These are phyloP conservation scores for Epistrophella euchroma DNA, from an alignment of 2,888 invertebrate species.

Conservation along the genomic window DNA sequence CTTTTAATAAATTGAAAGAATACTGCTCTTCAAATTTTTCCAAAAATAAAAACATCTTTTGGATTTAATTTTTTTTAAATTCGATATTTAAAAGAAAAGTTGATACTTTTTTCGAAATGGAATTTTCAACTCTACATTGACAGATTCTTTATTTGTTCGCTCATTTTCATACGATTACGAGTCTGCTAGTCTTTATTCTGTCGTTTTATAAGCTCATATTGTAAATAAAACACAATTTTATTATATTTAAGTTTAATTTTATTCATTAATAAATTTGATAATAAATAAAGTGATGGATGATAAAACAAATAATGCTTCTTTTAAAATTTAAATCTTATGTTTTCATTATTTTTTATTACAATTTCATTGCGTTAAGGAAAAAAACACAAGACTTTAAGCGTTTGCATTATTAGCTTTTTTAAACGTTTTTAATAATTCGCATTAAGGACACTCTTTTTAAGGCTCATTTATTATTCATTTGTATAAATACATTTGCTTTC, in stretches of 20 bases:
- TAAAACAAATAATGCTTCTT: slow-evolving; percentile 25
- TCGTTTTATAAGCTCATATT: background rate
- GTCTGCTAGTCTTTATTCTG: no score
- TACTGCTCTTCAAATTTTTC: no score
- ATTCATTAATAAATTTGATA: slow-evolving; percentile 59
- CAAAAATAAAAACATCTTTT: no score
- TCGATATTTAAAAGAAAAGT: no score
- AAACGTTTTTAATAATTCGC: slow-evolving; percentile 41
- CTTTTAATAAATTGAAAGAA: no score
- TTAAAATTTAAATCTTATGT: slow-evolving; percentile 9
- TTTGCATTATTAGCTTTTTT: background rate
- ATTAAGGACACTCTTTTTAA: slow-evolving; percentile 74
- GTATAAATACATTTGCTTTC: slow-evolving; percentile 34
- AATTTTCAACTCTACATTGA: no score
- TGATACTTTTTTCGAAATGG: no score
- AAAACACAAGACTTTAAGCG: background rate
- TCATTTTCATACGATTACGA: no score
- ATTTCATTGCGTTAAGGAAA: slow-evolving; percentile 24
- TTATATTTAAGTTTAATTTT: slow-evolving; percentile 37
- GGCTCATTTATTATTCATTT: slow-evolving; percentile 49
- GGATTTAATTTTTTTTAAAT: no score
- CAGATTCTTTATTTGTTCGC: no score
- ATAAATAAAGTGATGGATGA: slow-evolving; percentile 69
- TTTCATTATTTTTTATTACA: background rate
- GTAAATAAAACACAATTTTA: background rate